Percentiles rank a stretch among this genome's conserved stretches.
Evolutionary conservation across 1,140 invertebrate species (phyloP).

Genomic region (Anagrus nilaparvatae): DNA sequence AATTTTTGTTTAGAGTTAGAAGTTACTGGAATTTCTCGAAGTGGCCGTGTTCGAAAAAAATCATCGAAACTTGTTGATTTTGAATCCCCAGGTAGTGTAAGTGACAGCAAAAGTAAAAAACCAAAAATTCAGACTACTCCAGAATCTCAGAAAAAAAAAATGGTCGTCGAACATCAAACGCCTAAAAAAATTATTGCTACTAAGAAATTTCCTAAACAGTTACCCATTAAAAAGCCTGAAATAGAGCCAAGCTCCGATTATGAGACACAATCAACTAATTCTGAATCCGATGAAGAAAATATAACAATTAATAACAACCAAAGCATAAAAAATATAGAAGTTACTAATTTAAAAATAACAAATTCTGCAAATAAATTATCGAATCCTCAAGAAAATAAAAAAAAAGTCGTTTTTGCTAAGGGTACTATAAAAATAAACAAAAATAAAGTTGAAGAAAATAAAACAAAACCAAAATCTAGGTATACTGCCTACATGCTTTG

Average conservation of each 20-base stretch:
- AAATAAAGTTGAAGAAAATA: conserved; percentile 44
- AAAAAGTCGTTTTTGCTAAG: conserved; percentile 2
- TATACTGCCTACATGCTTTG: conserved; percentile 86
- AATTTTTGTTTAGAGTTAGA: conserved; percentile 55
- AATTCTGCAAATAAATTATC: neutral
- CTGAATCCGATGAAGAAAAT: conserved; percentile 12
- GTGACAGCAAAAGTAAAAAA: conserved; percentile 39
- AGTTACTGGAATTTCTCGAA: conserved; percentile 74
- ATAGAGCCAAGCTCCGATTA: conserved; percentile 16
- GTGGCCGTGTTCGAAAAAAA: conserved; percentile 84
- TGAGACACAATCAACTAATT: conserved; percentile 15
- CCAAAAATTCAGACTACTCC: conserved; percentile 34
- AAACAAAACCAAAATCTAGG: conserved; percentile 45
- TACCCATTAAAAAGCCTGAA: conserved; percentile 7
- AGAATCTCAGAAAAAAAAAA: conserved; percentile 21
- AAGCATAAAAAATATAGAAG: no score
- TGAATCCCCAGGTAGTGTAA: conserved; percentile 71
- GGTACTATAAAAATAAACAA: conserved; percentile 42
- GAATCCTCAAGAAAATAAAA: conserved; percentile 7
- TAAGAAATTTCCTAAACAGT: conserved; percentile 7
- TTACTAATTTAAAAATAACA: no score
- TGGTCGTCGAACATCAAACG: neutral
- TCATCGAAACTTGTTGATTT: conserved; percentile 92
- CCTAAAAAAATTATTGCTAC: conserved; percentile 5
- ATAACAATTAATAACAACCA: conserved; percentile 1